Evolutionary conservation across 2,888 invertebrate species (phyloP).

Genomic region (Elaeidobius kamerunicus): DNA sequence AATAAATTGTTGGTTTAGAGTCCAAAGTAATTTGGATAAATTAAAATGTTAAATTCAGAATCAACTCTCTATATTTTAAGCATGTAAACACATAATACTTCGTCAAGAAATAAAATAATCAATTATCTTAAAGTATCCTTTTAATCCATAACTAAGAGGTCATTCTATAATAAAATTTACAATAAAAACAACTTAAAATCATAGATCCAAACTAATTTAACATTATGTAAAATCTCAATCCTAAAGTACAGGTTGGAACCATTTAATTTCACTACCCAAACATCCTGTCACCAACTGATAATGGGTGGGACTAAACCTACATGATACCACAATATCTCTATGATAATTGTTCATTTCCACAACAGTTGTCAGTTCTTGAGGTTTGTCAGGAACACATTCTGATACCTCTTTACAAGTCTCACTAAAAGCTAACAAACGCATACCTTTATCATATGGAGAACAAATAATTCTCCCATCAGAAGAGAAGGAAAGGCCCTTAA

Average conservation of each 20-base stretch:
- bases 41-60: too few species aligned
- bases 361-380: constrained; percentile 60
- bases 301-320: constrained; percentile 85
- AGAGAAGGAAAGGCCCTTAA: constrained; percentile 90
- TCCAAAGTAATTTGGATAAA: too few species aligned
- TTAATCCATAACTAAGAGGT: too few species aligned
- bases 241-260: constrained; percentile 73
- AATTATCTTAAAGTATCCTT: too few species aligned
- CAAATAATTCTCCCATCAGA: constrained; percentile 86
- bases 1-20: too few species aligned
- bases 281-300: constrained; percentile 88
- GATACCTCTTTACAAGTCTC: constrained; percentile 75
- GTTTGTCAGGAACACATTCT: constrained; percentile 57
- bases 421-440: constrained; percentile 80
- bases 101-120: too few species aligned
- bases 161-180: too few species aligned
- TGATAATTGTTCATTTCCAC: constrained; percentile 71
- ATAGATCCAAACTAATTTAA: too few species aligned
- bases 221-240: background rate
- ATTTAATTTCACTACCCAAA: constrained; percentile 81
- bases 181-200: constrained; percentile 30
- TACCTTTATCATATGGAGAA: constrained; percentile 84
- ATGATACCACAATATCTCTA: constrained; percentile 80
- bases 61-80: too few species aligned
- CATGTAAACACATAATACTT: too few species aligned